A percentile compares a stretch with the other conserved stretches of the same genome.
These are phyloP conservation scores for Hypercompe scribonia DNA, from an alignment of 2,888 invertebrate species.

Conservation along the genomic window DNA sequence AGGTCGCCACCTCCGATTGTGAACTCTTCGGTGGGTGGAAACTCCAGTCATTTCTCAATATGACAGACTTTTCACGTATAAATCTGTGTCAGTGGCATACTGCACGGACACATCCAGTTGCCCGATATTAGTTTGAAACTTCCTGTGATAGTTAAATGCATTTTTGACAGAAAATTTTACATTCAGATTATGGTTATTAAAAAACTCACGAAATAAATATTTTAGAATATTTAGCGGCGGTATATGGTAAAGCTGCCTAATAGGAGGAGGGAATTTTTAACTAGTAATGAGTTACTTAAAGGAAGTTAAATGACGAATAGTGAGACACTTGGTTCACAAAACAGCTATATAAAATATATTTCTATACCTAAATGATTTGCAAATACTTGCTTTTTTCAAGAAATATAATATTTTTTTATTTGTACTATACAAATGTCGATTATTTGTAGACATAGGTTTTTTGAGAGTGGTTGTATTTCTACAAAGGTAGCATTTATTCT, in stretches of 20 bases:
- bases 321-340: neutral
- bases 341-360: neutral
- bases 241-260: neutral
- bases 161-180: slow-evolving; percentile 9
- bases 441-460: slow-evolving; percentile 1
- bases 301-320: neutral
- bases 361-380: neutral
- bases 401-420: neutral
- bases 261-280: neutral
- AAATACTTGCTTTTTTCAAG: neutral
- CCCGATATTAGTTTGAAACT: slow-evolving; percentile 50
- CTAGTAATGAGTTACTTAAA: no score
- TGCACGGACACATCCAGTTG: slow-evolving; percentile 46
- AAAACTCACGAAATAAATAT: neutral
- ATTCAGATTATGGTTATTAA: neutral
- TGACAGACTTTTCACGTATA: slow-evolving; percentile 70
- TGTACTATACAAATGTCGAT: neutral
- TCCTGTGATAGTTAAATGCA: slow-evolving; percentile 43
- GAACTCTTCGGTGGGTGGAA: slow-evolving; percentile 63
- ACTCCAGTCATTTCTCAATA: slow-evolving; percentile 74
- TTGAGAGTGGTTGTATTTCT: slow-evolving; percentile 1
- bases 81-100: slow-evolving; percentile 64
- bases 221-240: slow-evolving; percentile 10
- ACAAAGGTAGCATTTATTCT: slow-evolving; percentile 8
- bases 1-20: slow-evolving; percentile 65